Percentiles rank a stretch among this genome's conserved stretches.
These are phyloP conservation scores for Rousettus leschenaultii DNA, from an alignment of 2,113 vertebrate species.

Conservation along the genomic window DNA sequence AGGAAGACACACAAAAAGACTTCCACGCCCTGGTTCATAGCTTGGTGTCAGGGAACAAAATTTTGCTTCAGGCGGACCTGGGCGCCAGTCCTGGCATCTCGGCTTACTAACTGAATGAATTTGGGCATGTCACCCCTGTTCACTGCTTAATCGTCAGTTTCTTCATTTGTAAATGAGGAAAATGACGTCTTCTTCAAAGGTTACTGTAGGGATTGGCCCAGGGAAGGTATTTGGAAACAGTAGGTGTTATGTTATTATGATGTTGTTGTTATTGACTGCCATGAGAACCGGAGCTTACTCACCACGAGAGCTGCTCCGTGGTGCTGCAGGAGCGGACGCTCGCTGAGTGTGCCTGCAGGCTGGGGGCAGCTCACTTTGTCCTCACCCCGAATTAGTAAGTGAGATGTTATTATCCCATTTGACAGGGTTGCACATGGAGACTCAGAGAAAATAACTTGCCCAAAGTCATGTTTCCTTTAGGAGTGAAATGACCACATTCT, in stretches of 20 bases:
- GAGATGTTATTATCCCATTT: not conserved
- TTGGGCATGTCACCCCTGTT: not conserved
- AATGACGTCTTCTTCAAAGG: not conserved
- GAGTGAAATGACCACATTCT: not conserved
- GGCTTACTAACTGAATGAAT: not conserved
- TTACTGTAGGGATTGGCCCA: not conserved
- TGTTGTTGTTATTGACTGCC: not conserved
- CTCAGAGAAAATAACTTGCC: not conserved
- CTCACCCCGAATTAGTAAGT: not conserved
- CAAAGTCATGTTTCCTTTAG: not conserved
- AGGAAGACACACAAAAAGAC: not conserved
- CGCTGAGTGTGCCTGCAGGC: not conserved
- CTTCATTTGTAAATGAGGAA: not conserved
- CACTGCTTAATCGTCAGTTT: not conserved
- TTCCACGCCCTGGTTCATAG: not conserved
- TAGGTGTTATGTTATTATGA: not conserved
- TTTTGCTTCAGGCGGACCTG: not conserved
- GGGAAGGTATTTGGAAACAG: not conserved
- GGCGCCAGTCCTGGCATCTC: not conserved
- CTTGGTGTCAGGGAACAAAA: not conserved
- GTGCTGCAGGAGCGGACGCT: not conserved
- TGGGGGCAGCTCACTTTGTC: not conserved
- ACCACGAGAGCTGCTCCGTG: not conserved
- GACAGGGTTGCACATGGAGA: not conserved
- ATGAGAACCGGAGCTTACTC: not conserved